These are phyloP conservation scores for Syritta pipiens DNA, from an alignment of 2,888 invertebrate species.

Conservation along the genomic window DNA sequence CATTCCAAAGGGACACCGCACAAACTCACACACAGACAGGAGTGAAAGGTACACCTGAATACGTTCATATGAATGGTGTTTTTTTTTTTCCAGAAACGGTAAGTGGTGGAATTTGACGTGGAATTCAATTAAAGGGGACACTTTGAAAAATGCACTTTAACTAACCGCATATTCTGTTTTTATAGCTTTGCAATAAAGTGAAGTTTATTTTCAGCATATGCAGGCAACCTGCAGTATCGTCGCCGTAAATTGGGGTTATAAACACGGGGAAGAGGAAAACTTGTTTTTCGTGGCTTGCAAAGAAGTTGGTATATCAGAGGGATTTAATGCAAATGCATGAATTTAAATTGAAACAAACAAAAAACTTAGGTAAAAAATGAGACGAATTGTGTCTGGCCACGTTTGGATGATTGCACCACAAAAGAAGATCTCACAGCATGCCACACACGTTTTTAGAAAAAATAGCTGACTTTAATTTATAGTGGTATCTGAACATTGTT, in stretches of 20 bases:
- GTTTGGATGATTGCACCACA: too few relatives aligned
- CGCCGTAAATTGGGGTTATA: conserved; percentile 32
- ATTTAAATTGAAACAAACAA: too few relatives aligned
- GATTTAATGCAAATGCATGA: not conserved
- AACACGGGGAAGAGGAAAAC: not conserved
- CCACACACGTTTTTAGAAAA: too few relatives aligned
- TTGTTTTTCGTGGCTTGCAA: not conserved
- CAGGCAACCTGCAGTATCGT: conserved; percentile 27
- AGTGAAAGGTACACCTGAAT: conserved; percentile 5
- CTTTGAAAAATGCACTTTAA: conserved; percentile 65
- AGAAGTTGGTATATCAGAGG: not conserved
- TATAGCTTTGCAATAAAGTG: conserved; percentile 24
- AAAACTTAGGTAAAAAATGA: too few relatives aligned
- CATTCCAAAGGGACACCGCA: conserved; percentile 62
- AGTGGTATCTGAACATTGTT: too few relatives aligned
- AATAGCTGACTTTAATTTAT: too few relatives aligned
- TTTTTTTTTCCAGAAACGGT: not conserved
- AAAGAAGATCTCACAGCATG: too few relatives aligned
- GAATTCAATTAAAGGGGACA: conserved; percentile 64
- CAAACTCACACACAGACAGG: conserved; percentile 34
- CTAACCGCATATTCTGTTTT: conserved; percentile 44
- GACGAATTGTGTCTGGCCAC: too few relatives aligned
- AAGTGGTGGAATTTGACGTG: conserved; percentile 43
- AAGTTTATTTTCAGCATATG: conserved; percentile 25
- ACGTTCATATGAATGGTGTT: not conserved